These are phyloP conservation scores for Apus apus DNA, from an alignment of 2,113 vertebrate genomes.

Conservation along the genomic window DNA sequence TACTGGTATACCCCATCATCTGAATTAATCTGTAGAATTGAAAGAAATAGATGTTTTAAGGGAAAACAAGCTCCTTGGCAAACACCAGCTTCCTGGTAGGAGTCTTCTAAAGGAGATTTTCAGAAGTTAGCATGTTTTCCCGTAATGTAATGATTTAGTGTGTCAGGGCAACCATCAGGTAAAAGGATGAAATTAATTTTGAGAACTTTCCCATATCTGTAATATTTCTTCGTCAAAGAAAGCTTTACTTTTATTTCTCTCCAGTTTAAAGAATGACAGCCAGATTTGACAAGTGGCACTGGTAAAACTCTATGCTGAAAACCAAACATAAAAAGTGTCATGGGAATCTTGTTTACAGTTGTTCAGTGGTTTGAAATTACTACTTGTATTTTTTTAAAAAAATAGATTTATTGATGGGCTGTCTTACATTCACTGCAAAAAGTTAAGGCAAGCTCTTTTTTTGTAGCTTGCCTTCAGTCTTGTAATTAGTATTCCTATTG, in stretches of 20 bases:
- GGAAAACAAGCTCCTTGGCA: background rate
- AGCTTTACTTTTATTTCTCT: background rate
- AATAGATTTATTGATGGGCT: background rate
- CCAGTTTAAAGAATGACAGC: background rate
- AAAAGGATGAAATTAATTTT: background rate
- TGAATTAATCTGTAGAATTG: background rate
- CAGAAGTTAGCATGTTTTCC: background rate
- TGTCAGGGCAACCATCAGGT: background rate
- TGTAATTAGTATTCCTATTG: background rate
- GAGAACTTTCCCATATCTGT: background rate
- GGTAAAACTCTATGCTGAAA: conserved; percentile 2
- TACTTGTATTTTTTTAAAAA: background rate
- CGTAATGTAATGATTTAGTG: background rate
- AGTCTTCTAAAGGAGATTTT: background rate
- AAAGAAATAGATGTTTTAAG: background rate
- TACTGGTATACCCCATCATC: background rate
- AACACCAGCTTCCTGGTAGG: background rate
- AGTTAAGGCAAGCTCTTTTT: background rate
- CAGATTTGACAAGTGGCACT: background rate
- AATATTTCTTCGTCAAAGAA: background rate
- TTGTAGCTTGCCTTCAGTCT: background rate
- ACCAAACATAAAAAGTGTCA: background rate
- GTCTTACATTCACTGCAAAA: background rate
- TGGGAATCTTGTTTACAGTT: background rate
- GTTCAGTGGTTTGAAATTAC: background rate